Conservation (phyloP, 53 echinoderm and acorn worm species). For the Apostichopus leukothele region DNA sequence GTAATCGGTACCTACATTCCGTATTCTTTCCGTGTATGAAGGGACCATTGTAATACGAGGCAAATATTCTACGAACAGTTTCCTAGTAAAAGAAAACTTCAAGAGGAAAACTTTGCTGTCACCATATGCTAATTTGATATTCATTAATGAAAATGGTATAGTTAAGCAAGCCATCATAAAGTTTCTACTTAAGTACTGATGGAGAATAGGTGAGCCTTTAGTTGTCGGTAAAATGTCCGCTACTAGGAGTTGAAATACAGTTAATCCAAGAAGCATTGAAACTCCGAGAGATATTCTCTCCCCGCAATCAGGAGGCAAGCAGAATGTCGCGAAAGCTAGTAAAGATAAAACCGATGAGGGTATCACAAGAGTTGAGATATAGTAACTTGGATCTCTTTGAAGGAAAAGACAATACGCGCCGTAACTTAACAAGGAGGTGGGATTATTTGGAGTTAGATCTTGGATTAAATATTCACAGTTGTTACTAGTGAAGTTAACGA, state of each 20-base stretch:
- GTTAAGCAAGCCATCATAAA: neutral
- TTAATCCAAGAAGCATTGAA: constrained; percentile 8
- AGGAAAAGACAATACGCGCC: neutral
- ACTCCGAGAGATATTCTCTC: constrained; percentile 11
- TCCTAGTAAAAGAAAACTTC: neutral
- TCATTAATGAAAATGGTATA: neutral
- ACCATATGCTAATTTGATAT: constrained; percentile 10
- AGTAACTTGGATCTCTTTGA: neutral
- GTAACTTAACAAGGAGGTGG: too few species aligned
- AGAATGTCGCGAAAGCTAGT: neutral
- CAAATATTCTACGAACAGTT: neutral
- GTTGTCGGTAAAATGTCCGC: constrained; percentile 7
- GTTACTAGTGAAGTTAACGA: neutral
- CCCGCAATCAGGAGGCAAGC: neutral
- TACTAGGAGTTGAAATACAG: constrained; percentile 4
- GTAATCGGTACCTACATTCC: neutral
- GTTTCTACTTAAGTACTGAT: neutral
- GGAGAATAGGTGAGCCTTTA: neutral
- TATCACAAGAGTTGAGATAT: neutral
- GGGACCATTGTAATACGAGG: neutral
- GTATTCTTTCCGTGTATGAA: neutral
- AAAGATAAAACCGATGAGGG: neutral
- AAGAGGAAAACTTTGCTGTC: neutral
- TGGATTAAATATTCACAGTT: neutral
- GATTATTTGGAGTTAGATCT: neutral